Evolutionary conservation across 2,888 invertebrate species (phyloP).

Genomic region (Zygogramma bicolorata): DNA sequence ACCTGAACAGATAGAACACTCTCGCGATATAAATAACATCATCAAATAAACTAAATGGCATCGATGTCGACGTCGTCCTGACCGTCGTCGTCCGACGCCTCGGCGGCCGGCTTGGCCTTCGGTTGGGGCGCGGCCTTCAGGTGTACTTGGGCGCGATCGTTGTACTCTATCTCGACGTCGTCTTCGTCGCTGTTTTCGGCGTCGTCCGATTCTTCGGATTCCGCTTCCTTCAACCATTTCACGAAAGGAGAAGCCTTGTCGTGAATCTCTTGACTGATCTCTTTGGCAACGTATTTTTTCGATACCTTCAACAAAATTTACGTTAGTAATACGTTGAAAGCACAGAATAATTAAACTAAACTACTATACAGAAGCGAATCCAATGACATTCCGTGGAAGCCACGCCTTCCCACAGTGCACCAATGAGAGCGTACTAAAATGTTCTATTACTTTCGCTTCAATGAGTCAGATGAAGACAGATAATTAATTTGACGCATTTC

Average conservation of each 20-base stretch:
- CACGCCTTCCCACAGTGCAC: too few relatives aligned
- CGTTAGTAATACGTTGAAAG: background rate
- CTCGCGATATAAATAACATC: constrained; percentile 20
- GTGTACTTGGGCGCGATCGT: constrained; percentile 86
- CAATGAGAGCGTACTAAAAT: too few relatives aligned
- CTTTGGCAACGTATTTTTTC: constrained; percentile 94
- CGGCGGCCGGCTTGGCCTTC: constrained; percentile 59
- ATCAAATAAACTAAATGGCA: constrained; percentile 77
- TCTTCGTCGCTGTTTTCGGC: constrained; percentile 75
- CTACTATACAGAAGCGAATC: too few relatives aligned
- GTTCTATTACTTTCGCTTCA: too few relatives aligned
- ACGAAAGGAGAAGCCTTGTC: constrained; percentile 93
- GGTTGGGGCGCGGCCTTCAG: constrained; percentile 67
- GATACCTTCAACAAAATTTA: constrained; percentile 66
- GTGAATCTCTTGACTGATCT: constrained; percentile 91
- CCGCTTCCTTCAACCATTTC: constrained; percentile 97
- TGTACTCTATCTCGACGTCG: constrained; percentile 85
- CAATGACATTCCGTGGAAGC: too few relatives aligned
- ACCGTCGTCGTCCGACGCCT: constrained; percentile 77
- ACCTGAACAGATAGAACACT: constrained; percentile 25
- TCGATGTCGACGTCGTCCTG: constrained; percentile 92
- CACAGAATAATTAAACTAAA: background rate
- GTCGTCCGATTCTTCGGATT: constrained; percentile 88
- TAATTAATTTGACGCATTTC: too few relatives aligned
- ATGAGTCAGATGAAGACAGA: too few relatives aligned